These are phyloP conservation scores for Teleopsis dalmanni DNA, from an alignment of 1,140 invertebrate species.

Conservation along the genomic window DNA sequence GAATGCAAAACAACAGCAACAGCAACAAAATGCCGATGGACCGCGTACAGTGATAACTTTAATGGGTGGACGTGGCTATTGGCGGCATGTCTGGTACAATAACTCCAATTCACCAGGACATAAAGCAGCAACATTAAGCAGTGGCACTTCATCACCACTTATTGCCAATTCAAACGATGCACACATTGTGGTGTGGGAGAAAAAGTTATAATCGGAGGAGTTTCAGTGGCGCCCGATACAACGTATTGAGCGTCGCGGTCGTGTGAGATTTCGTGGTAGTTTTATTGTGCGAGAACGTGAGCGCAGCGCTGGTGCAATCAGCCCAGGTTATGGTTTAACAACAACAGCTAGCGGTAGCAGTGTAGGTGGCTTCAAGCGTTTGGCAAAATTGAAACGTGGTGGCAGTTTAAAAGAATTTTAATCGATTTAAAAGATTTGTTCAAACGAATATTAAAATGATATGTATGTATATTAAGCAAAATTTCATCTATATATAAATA, in stretches of 20 bases:
- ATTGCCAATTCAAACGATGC: conserved; percentile 69
- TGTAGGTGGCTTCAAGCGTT: conserved; percentile 27
- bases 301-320: conserved; percentile 4
- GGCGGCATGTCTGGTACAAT: conserved; percentile 60
- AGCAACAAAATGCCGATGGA: conserved; percentile 39
- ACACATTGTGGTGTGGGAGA: conserved; percentile 83
- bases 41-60: conserved; percentile 74
- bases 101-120: conserved; percentile 39
- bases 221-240: conserved; percentile 32
- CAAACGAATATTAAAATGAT: background rate
- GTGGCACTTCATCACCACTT: conserved; percentile 23
- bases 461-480: background rate
- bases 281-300: conserved; percentile 22
- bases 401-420: conserved; percentile 40
- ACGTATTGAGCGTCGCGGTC: conserved; percentile 17
- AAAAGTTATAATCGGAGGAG: conserved; percentile 64
- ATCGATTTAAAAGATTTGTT: background rate
- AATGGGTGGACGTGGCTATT: conserved; percentile 82
- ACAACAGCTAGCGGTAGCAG: background rate
- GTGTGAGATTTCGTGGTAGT: conserved; percentile 32
- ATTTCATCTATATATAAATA: background rate
- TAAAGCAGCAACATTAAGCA: conserved; percentile 41
- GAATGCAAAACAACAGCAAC: conserved; percentile 29
- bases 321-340: no score
- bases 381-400: conserved; percentile 35